Evolutionary conservation across 2,888 invertebrate genomes (phyloP), one percentile per base, ranked within the genome.

Genomic region (Spodoptera exigua): DNA sequence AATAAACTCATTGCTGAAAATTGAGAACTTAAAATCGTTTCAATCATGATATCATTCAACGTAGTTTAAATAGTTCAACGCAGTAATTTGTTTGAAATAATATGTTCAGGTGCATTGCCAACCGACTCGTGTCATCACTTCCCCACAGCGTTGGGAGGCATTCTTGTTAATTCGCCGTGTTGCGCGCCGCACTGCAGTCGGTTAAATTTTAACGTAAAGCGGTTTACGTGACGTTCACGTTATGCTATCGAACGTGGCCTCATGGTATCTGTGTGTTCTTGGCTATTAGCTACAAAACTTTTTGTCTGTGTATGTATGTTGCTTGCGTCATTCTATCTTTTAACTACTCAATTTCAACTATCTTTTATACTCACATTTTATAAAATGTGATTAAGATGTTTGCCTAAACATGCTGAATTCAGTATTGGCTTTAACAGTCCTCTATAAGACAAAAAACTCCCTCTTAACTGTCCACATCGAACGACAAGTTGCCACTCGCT

Each of bases 161-260:
- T 66, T 13, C 47, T 21, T 36, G 61, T 37, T 68, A 68, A 54
- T 68, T 47, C 34, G 34, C 11, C 51, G 61, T 73, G 68, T 68
- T 73, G 72, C 59, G 66, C 52, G 9, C 68, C 69, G 51, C 54
- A 73, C 21, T 68, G 68, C 68, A 73, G 74, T 68, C 53, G 32
- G 74, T 66, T 40, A 59, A 68, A 68, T 21, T 68, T 68, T 54
- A 46, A 73, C 61, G 69, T 72, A 18, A 14, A 13, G 49, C 43
- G 17, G 49, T 14, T 39, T 41, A 46, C 58, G 72, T 66, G 67
- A 57, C 48, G 67, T 39, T 52, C 37, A 53, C 60, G 60, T 51
- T 60, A 21, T 21, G 49, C 46, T 68, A 51, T 68, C 17, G 60
- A 54, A 67, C 61, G 45, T 45, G 34, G 27, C 45, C 37, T 35